A percentile compares a stretch with the other conserved stretches of the same genome.
phyloP scores from a whole-genome alignment of 2,888 invertebrate species.

The Cepaea hortensis region DNA sequence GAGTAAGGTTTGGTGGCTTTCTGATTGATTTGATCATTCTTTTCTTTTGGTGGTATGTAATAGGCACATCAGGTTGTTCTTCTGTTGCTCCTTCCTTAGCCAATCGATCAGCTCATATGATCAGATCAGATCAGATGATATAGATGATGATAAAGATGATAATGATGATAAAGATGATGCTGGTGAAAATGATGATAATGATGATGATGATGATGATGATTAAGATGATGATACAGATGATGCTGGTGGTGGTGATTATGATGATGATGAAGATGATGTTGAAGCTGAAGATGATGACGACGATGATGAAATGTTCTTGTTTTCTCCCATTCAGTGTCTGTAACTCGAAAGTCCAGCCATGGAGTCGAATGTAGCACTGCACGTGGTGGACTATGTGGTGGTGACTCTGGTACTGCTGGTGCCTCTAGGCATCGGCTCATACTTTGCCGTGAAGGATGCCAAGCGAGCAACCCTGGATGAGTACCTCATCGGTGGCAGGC shows the following conservation, averaged over 20 bases:
- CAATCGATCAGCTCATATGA: too few species aligned
- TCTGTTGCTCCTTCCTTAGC: too few species aligned
- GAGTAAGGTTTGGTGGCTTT: too few species aligned
- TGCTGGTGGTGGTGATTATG: too few species aligned
- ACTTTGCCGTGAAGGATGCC: conserved; percentile 15
- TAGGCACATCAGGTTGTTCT: too few species aligned
- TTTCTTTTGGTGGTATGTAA: too few species aligned
- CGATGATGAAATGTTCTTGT: not conserved
- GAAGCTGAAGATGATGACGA: conserved; percentile 29
- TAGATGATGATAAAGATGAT: too few species aligned
- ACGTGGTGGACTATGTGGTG: not conserved
- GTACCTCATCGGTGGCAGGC: not conserved
- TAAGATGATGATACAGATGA: too few species aligned
- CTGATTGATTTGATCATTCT: too few species aligned
- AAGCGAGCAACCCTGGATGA: not conserved
- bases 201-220: conserved; percentile 20
- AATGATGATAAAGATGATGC: too few species aligned
- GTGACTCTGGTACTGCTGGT: not conserved
- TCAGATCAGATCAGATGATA: too few species aligned
- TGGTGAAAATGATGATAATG: too few species aligned
- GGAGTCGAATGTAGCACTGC: not conserved
- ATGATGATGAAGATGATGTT: conserved; percentile 32
- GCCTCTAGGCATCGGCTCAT: not conserved
- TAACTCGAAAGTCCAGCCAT: not conserved
- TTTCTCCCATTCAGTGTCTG: not conserved